A percentile compares a stretch with the other conserved stretches of the same genome.
These are phyloP conservation scores for Pyrochroa serraticornis DNA, from an alignment of 2,888 invertebrate genomes.

Conservation along the genomic window DNA sequence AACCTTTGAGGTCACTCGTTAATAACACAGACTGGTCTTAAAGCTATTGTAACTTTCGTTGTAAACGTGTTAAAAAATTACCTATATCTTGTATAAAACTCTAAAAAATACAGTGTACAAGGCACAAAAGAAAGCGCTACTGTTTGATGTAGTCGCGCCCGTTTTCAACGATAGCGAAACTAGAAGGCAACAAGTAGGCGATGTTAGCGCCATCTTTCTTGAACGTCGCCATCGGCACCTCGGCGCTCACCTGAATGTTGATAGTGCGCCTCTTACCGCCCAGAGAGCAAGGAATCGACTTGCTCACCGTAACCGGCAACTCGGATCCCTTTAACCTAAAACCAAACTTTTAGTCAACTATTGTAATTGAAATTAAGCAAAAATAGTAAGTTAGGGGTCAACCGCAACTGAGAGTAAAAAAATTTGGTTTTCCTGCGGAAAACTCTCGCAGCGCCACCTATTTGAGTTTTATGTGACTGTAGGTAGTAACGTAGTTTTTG, in stretches of 20 bases:
- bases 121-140: conserved; percentile 22
- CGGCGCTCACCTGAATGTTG: conserved; percentile 65
- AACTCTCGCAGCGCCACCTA: no score
- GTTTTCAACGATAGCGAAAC: conserved; percentile 58
- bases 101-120: not conserved
- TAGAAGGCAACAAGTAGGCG: conserved; percentile 61
- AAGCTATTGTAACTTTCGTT: conserved; percentile 7
- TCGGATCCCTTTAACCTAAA: conserved; percentile 72
- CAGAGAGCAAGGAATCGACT: conserved; percentile 80
- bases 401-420: no score
- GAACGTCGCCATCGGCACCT: conserved; percentile 60
- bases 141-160: conserved; percentile 54
- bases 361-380: no score
- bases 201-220: conserved; percentile 63
- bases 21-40: not conserved
- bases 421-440: no score
- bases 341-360: not conserved
- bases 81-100: conserved; percentile 2
- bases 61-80: conserved; percentile 4
- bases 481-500: no score
- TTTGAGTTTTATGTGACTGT: no score
- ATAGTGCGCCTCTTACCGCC: conserved; percentile 77
- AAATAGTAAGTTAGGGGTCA: no score
- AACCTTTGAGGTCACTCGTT: not conserved
- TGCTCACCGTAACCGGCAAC: conserved; percentile 74